Conservation (phyloP, 2,888 invertebrate species). For the Rotaria sp. region DNA sequence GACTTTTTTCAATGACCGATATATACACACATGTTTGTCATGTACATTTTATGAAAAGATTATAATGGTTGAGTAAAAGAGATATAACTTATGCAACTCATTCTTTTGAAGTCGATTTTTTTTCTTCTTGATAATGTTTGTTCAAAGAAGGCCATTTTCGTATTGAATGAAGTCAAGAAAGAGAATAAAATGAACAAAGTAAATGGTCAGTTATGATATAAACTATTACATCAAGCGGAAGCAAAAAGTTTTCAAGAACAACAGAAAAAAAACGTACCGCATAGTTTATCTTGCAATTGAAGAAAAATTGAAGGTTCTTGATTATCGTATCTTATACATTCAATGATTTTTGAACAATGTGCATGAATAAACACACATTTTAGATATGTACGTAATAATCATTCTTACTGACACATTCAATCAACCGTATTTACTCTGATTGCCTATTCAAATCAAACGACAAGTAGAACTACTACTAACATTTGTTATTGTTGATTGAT, state of each 20-base stretch:
- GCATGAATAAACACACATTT: not conserved
- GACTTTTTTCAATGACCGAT: not conserved
- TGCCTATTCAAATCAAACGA: not conserved
- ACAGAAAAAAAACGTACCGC: not conserved
- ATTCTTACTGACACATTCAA: not conserved
- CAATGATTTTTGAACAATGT: not conserved
- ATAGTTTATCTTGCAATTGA: not conserved
- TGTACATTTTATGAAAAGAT: not conserved
- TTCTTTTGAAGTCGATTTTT: not conserved
- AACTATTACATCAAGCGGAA: conserved; percentile 15
- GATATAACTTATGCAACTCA: conserved; percentile 9
- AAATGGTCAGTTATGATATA: not conserved
- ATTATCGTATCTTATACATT: not conserved
- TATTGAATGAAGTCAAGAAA: conserved; percentile 1
- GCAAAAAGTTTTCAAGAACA: not conserved
- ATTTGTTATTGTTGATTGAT: not conserved
- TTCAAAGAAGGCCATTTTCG: conserved; percentile 7
- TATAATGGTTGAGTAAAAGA: not conserved
- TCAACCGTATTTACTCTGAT: not conserved
- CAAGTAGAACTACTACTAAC: not conserved
- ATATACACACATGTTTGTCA: not conserved
- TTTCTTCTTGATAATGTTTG: not conserved
- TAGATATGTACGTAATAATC: not conserved
- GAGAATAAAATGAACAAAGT: not conserved
- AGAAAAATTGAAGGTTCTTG: not conserved